A percentile compares a stretch with the other conserved stretches of the same genome.
phyloP scores from a whole-genome alignment of 2,113 vertebrate genomes.

The Anthoscopus minutus region DNA sequence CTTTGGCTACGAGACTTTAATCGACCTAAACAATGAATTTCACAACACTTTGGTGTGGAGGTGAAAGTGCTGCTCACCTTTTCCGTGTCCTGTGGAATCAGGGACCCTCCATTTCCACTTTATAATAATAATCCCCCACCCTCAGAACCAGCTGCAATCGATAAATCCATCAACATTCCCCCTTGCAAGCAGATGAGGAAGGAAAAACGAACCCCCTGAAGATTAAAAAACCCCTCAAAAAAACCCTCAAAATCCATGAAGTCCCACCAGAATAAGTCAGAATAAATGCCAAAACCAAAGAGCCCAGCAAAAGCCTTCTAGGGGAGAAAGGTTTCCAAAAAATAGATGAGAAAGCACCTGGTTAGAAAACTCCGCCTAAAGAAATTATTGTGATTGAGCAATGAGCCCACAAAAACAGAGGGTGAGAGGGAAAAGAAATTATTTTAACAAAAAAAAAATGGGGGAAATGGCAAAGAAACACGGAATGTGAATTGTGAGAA shows the following conservation, averaged over 20 bases:
- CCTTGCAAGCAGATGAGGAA: background rate
- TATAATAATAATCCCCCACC: background rate
- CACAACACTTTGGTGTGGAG: fast-evolving
- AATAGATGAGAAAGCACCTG: background rate
- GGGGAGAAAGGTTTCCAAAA: background rate
- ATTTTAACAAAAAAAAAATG: background rate
- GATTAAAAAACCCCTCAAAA: background rate
- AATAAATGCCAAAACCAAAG: background rate
- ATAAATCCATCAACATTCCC: background rate
- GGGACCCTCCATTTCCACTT: background rate
- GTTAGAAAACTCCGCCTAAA: background rate
- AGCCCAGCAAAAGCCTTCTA: background rate
- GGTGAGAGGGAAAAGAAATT: background rate
- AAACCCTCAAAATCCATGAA: background rate
- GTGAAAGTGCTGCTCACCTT: background rate
- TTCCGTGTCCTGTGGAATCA: background rate
- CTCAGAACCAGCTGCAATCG: background rate
- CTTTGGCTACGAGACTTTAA: background rate
- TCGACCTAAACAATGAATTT: background rate
- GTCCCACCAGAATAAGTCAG: background rate
- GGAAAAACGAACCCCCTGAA: background rate
- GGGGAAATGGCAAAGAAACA: background rate
- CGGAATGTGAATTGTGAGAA: fast-evolving
- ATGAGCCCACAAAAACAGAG: fast-evolving
- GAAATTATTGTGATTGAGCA: background rate